Evolutionary conservation across 2,797 vertebrate species (phyloP).

Genomic region (Semotilus atromaculatus): DNA sequence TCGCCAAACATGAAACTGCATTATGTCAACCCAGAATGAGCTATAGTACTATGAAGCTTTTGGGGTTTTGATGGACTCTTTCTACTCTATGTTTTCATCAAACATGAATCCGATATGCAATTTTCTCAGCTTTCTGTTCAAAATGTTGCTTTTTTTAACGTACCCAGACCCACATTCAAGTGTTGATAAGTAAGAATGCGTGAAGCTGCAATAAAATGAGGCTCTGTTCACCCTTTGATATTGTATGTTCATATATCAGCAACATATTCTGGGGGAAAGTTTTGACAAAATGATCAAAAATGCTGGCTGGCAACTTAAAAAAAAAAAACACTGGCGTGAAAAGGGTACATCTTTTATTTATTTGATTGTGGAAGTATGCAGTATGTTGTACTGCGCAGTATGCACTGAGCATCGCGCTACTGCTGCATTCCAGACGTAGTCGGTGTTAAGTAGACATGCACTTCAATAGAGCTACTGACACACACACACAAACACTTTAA

Average conservation of each 20-base stretch:
- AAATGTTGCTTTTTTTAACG: too few relatives aligned
- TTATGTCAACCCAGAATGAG: neutral
- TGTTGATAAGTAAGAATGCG: neutral
- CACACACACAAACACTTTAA: constrained; percentile 32
- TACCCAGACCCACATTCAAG: neutral
- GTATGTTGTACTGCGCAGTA: neutral
- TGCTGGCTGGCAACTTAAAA: neutral
- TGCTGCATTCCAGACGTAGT: neutral
- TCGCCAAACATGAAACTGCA: neutral
- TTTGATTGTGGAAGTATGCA: neutral
- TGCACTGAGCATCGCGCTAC: neutral
- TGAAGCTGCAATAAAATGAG: too few relatives aligned
- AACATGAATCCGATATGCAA: neutral
- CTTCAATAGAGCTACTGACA: constrained; percentile 11
- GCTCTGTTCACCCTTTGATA: neutral
- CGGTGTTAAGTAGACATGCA: constrained; percentile 1
- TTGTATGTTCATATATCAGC: neutral
- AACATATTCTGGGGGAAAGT: neutral
- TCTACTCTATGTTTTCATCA: neutral
- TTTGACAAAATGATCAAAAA: neutral
- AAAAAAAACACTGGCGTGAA: neutral
- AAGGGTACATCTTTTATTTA: neutral
- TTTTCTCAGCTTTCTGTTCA: neutral
- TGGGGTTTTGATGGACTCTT: neutral
- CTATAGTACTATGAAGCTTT: neutral